Evolutionary conservation across 2,113 vertebrate species (phyloP).

Genomic region (Mugil cephalus): DNA sequence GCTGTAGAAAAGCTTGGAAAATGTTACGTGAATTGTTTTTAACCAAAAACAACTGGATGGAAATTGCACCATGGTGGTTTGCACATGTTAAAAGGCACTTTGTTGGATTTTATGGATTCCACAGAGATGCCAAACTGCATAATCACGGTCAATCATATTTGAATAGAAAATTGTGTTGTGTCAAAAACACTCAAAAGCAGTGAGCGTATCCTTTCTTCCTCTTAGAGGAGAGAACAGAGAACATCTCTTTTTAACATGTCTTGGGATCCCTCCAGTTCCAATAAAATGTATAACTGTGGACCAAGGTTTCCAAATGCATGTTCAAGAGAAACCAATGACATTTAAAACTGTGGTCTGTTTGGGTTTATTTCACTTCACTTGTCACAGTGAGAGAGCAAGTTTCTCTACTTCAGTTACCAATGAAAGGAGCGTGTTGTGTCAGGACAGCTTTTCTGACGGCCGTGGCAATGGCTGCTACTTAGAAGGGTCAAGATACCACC

Average conservation of each 20-base stretch:
- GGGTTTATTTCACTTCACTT: conserved; percentile 49
- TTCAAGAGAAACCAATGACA: conserved; percentile 43
- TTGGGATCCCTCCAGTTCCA: conserved; percentile 8
- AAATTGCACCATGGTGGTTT: conserved; percentile 45
- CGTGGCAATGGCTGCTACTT: conserved; percentile 29
- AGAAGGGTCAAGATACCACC: conserved; percentile 17
- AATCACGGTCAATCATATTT: conserved; percentile 43
- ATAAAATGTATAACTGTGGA: conserved; percentile 19
- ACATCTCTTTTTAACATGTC: conserved; percentile 19
- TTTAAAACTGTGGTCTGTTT: conserved; percentile 50
- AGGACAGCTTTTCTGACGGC: conserved; percentile 23
- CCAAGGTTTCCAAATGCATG: conserved; percentile 35
- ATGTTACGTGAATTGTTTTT: conserved; percentile 16
- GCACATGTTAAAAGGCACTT: conserved; percentile 43
- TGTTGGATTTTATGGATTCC: conserved; percentile 26
- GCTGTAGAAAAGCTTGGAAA: conserved; percentile 28
- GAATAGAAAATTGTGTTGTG: conserved; percentile 48
- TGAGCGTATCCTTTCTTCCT: conserved; percentile 15
- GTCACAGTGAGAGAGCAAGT: background rate
- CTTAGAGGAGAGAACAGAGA: conserved; percentile 22
- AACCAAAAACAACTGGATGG: conserved; percentile 47
- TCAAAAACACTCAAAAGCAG: conserved; percentile 29
- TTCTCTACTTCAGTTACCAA: conserved; percentile 10
- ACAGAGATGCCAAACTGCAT: conserved; percentile 33
- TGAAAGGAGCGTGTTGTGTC: background rate